These are phyloP conservation scores for Drosophila neocordata DNA, from an alignment of 1,140 invertebrate species.

Conservation along the genomic window DNA sequence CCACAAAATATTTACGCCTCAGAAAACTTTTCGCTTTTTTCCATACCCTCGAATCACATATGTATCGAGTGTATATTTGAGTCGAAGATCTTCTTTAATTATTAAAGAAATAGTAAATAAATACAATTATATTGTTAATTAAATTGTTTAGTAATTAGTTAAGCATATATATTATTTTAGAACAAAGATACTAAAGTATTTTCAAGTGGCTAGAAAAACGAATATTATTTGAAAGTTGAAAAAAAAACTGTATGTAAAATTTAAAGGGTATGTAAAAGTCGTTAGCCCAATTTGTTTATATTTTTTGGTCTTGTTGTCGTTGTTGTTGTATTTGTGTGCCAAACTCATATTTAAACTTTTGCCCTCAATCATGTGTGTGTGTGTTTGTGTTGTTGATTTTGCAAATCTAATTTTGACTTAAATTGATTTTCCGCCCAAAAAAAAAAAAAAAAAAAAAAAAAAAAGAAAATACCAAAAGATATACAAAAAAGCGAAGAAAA, in stretches of 20 bases:
- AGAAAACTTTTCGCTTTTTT: constrained; percentile 58
- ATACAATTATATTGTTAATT: too few relatives aligned
- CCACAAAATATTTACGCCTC: constrained; percentile 79
- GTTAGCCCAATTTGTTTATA: not conserved
- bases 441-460: constrained; percentile 5
- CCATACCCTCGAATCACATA: not conserved
- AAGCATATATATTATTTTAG: too few relatives aligned
- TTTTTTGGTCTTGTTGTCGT: not conserved
- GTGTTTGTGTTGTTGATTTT: constrained; percentile 66
- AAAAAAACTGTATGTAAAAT: too few relatives aligned
- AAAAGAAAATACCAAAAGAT: constrained; percentile 14
- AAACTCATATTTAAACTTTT: constrained; percentile 78
- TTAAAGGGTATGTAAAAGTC: not conserved
- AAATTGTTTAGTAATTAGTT: too few relatives aligned
- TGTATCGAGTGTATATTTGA: too few relatives aligned
- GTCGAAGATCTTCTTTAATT: too few relatives aligned
- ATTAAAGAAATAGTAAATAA: too few relatives aligned
- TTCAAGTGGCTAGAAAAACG: too few relatives aligned
- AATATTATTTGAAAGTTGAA: too few relatives aligned
- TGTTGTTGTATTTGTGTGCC: constrained; percentile 10
- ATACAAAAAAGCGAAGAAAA: not conserved
- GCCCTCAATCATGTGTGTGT: constrained; percentile 38
- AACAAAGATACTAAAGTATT: too few relatives aligned
- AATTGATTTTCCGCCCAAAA: constrained; percentile 63
- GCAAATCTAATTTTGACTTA: constrained; percentile 77